Evolutionary conservation across 2,797 vertebrate genomes (phyloP).

Genomic region (Melanotaenia boesemani): DNA sequence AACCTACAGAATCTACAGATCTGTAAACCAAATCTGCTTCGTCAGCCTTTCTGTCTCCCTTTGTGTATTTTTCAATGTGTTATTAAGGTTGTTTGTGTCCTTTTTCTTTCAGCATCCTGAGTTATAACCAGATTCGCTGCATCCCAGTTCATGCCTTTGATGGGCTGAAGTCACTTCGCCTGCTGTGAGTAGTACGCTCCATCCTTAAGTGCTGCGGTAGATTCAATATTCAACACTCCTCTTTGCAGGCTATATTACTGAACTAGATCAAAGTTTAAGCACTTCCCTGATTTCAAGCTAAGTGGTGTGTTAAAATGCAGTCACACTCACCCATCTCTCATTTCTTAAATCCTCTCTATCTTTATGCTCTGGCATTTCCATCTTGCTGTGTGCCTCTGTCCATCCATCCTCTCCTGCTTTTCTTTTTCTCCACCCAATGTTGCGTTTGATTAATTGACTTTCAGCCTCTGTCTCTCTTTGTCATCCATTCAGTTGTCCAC

Average conservation of each 20-base stretch:
- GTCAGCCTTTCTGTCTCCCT: constrained; percentile 26
- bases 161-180: constrained; percentile 92
- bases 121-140: constrained; percentile 97
- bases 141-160: constrained; percentile 92
- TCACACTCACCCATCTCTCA: constrained; percentile 52
- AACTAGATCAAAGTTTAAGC: constrained; percentile 73
- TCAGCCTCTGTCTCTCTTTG: constrained; percentile 76
- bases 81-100: constrained; percentile 13
- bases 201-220: constrained; percentile 50
- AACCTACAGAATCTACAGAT: constrained; percentile 15
- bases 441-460: constrained; percentile 80
- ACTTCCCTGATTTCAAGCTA: constrained; percentile 41
- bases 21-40: constrained; percentile 30
- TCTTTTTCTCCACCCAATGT: constrained; percentile 59
- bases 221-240: constrained; percentile 58
- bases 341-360: constrained; percentile 47
- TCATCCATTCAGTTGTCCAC: constrained; percentile 80
- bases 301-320: constrained; percentile 49
- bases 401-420: constrained; percentile 46
- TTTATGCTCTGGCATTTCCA: constrained; percentile 33
- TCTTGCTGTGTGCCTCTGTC: constrained; percentile 19
- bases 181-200: constrained; percentile 89
- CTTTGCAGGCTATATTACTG: constrained; percentile 44
- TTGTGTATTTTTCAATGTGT: background rate
- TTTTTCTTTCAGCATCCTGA: constrained; percentile 89